Conservation (phyloP, 1,140 invertebrate species). For the Spodoptera frugiperda region DNA sequence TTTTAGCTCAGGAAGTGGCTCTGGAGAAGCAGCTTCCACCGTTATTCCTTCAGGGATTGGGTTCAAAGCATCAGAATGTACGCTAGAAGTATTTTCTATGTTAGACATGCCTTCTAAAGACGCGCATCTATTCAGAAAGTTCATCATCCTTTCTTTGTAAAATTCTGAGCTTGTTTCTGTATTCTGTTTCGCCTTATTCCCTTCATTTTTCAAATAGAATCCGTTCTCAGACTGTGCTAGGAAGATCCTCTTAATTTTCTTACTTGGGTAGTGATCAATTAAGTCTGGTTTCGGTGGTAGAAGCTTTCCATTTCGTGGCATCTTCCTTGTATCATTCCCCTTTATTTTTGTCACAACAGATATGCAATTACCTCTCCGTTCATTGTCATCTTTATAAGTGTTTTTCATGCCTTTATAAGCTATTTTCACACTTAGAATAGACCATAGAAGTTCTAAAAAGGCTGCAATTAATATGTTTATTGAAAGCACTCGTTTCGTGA, state of each 20-base stretch:
- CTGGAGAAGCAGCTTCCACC: conserved; percentile 65
- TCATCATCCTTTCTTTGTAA: conserved; percentile 85
- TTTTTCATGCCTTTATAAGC: conserved; percentile 88
- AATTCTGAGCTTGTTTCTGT: conserved; percentile 83
- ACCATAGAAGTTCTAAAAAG: conserved; percentile 87
- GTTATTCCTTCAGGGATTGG: conserved; percentile 58
- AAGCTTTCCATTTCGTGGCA: conserved; percentile 80
- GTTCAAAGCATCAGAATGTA: conserved; percentile 73
- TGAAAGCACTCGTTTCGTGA: conserved; percentile 82
- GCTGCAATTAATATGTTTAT: conserved; percentile 88
- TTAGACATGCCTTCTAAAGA: conserved; percentile 73
- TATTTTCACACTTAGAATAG: conserved; percentile 87
- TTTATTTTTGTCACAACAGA: conserved; percentile 85
- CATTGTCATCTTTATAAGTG: conserved; percentile 86
- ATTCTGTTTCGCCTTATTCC: conserved; percentile 74
- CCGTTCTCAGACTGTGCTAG: conserved; percentile 83
- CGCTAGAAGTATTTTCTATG: conserved; percentile 70
- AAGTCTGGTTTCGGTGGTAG: conserved; percentile 82
- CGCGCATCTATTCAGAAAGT: conserved; percentile 81
- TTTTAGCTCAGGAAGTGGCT: conserved; percentile 55
- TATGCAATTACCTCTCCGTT: conserved; percentile 79
- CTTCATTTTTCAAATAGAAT: conserved; percentile 85
- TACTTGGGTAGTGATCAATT: conserved; percentile 85
- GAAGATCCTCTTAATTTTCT: conserved; percentile 86
- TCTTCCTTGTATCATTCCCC: conserved; percentile 80